Percentiles rank a stretch among this genome's conserved stretches.
These are phyloP conservation scores for Drosophila sordidula DNA, from an alignment of 2,888 invertebrate genomes.

Conservation along the genomic window DNA sequence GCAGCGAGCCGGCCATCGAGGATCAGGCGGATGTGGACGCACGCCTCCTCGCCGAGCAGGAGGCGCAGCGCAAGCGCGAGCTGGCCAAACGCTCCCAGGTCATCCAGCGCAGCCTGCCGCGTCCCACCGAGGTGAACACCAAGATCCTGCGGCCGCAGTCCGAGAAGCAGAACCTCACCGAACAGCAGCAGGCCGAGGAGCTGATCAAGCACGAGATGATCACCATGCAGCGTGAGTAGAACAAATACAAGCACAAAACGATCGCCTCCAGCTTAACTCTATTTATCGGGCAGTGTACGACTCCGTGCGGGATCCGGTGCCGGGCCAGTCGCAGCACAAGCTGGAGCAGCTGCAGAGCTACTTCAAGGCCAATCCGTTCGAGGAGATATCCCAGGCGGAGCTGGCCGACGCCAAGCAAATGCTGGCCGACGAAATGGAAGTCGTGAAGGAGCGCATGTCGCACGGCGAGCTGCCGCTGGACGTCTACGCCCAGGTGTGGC, in stretches of 20 bases:
- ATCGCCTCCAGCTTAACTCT: too few species aligned
- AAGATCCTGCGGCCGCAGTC: slow-evolving; percentile 91
- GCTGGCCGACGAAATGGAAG: slow-evolving; percentile 93
- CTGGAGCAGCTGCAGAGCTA: slow-evolving; percentile 90
- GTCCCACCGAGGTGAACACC: slow-evolving; percentile 94
- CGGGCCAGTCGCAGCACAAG: slow-evolving; percentile 84
- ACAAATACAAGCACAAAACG: fast-evolving
- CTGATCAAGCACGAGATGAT: slow-evolving; percentile 98
- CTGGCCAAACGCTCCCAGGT: slow-evolving; percentile 92
- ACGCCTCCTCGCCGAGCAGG: slow-evolving; percentile 88
- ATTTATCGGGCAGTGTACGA: slow-evolving; percentile 88
- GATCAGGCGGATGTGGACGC: slow-evolving; percentile 95
- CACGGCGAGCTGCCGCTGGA: slow-evolving; percentile 97
- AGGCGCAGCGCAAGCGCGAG: slow-evolving; percentile 87
- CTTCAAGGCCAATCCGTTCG: slow-evolving; percentile 94
- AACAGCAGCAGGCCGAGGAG: slow-evolving; percentile 98
- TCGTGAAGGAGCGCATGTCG: slow-evolving; percentile 96
- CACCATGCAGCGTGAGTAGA: slow-evolving; percentile 90
- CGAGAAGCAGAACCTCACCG: slow-evolving; percentile 91
- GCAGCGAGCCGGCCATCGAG: slow-evolving; percentile 87
- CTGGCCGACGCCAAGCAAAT: slow-evolving; percentile 88
- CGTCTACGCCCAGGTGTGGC: slow-evolving; percentile 98
- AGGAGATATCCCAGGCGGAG: slow-evolving; percentile 89
- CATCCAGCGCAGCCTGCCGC: slow-evolving; percentile 93
- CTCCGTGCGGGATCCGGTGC: slow-evolving; percentile 91